A percentile compares a stretch with the other conserved stretches of the same genome.
Conservation (phyloP, 2,888 invertebrate species). For the Lottia gigantea region DNA sequence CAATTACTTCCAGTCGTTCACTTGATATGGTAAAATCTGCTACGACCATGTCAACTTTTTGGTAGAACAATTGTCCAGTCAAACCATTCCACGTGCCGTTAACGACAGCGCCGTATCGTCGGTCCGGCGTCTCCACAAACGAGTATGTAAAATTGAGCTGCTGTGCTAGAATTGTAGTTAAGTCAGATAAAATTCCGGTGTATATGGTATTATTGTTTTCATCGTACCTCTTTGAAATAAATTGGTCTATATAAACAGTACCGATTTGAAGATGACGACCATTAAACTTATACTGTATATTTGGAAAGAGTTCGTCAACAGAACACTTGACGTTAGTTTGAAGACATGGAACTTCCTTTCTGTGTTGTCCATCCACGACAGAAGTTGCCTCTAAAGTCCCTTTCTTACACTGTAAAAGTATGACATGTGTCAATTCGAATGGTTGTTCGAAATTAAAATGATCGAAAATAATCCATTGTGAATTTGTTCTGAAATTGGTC, state of each 20-base stretch:
- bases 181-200: background rate
- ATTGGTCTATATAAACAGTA: background rate
- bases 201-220: background rate
- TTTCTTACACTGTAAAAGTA: too few relatives aligned
- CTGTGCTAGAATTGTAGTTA: background rate
- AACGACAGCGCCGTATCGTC: background rate
- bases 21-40: background rate
- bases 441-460: too few relatives aligned
- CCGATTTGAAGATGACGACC: background rate
- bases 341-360: too few relatives aligned
- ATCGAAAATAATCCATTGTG: background rate
- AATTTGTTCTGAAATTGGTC: background rate
- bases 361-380: too few relatives aligned
- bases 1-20: background rate
- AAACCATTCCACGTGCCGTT: background rate
- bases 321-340: background rate
- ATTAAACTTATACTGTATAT: background rate
- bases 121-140: background rate
- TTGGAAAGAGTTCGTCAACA: background rate
- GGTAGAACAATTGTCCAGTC: background rate
- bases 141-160: background rate
- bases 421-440: too few relatives aligned
- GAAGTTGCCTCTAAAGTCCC: too few relatives aligned
- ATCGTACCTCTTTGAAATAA: background rate
- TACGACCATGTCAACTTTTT: background rate